Conservation (phyloP, 2,888 invertebrate genomes). For the Notodromas monacha region DNA sequence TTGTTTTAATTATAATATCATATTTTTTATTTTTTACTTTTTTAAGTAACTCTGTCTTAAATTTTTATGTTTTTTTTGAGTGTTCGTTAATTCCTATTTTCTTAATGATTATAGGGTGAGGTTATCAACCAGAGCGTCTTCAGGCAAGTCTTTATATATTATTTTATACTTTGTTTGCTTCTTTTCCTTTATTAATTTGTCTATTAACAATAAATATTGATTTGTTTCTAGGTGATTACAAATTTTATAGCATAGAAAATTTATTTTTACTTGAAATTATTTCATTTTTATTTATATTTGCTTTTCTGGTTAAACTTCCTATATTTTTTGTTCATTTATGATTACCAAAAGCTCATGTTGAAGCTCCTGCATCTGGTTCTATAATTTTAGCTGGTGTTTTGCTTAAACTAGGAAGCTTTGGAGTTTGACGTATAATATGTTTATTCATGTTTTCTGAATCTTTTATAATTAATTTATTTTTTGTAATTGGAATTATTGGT, state of each 20-base stretch:
- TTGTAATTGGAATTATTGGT: conserved; percentile 4
- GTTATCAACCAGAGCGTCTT: conserved; percentile 31
- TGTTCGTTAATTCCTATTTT: conserved; percentile 29
- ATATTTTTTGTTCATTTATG: conserved; percentile 35
- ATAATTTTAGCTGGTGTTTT: conserved; percentile 38
- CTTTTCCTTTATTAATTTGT: conserved; percentile 24
- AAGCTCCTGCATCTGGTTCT: conserved; percentile 33
- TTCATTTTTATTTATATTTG: conserved; percentile 19
- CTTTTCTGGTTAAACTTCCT: conserved; percentile 36
- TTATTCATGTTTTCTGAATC: conserved; percentile 4
- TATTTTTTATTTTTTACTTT: conserved; percentile 23
- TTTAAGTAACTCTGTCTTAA: conserved; percentile 24
- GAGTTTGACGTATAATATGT: conserved; percentile 4
- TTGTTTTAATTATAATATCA: conserved; percentile 19
- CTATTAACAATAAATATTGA: conserved; percentile 12
- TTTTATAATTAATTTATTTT: conserved; percentile 4
- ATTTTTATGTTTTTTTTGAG: conserved; percentile 38
- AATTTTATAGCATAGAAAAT: conserved; percentile 11
- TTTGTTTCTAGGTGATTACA: conserved; percentile 17
- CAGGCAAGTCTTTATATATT: conserved; percentile 30
- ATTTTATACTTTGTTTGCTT: conserved; percentile 33
- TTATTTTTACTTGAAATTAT: conserved; percentile 13
- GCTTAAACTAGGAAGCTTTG: conserved; percentile 34
- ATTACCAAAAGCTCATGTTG: conserved; percentile 38
- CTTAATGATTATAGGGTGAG: conserved; percentile 30